A percentile compares a stretch with the other conserved stretches of the same genome.
phyloP scores from a whole-genome alignment of 2,888 invertebrate genomes.

The Amphiduros pacificus region DNA sequence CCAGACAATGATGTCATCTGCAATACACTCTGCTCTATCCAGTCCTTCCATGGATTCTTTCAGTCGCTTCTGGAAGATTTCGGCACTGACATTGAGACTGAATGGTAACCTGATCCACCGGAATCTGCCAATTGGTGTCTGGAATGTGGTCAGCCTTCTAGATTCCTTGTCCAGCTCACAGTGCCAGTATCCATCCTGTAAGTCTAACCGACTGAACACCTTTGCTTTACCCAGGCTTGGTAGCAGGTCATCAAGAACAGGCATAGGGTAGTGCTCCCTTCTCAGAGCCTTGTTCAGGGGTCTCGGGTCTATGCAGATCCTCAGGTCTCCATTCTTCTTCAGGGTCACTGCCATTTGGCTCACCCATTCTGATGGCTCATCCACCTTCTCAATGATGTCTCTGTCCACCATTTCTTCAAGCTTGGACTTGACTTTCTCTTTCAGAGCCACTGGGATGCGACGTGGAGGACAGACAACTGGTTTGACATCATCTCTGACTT shows the following conservation, averaged over 20 bases:
- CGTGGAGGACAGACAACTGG: not conserved
- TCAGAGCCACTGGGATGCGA: not conserved
- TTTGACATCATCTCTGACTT: no score
- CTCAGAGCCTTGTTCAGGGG: not conserved
- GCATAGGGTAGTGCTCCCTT: not conserved
- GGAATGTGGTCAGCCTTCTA: not conserved
- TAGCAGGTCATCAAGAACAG: not conserved
- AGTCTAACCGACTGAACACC: not conserved
- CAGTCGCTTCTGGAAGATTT: not conserved
- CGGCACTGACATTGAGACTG: not conserved
- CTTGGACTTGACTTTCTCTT: not conserved
- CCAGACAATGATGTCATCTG: not conserved
- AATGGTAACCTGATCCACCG: not conserved
- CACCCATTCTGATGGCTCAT: not conserved
- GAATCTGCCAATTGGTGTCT: not conserved
- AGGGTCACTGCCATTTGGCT: not conserved
- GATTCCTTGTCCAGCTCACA: not conserved
- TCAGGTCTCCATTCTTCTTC: not conserved
- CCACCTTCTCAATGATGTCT: not conserved
- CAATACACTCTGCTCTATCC: not conserved
- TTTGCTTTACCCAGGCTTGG: not conserved
- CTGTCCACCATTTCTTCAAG: not conserved
- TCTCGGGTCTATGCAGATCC: not conserved
- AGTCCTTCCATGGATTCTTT: not conserved
- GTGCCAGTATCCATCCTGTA: not conserved